These are phyloP conservation scores for Spisula solida DNA, from an alignment of 2,888 invertebrate genomes.

Conservation along the genomic window DNA sequence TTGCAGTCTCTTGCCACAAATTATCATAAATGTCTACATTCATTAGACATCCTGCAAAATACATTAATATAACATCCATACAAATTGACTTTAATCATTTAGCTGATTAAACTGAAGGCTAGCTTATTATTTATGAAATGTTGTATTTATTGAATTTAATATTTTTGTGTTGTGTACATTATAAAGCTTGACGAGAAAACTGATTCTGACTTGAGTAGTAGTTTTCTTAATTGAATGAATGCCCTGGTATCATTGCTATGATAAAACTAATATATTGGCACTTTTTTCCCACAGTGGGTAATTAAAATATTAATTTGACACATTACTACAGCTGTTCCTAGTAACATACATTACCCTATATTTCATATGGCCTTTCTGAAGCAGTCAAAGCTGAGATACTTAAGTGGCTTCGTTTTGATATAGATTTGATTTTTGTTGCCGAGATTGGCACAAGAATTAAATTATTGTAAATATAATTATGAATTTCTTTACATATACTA, in stretches of 20 bases:
- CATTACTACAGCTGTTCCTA: neutral
- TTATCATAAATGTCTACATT: slow-evolving; percentile 38
- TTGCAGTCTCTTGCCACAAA: slow-evolving; percentile 32
- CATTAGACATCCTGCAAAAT: slow-evolving; percentile 51
- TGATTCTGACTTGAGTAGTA: neutral
- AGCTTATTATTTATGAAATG: slow-evolving; percentile 8
- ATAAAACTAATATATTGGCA: neutral
- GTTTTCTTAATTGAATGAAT: neutral
- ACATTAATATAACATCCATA: slow-evolving; percentile 33
- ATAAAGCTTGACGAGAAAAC: neutral
- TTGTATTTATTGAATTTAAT: slow-evolving; percentile 9
- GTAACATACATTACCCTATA: neutral
- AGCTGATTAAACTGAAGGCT: neutral
- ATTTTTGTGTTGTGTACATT: neutral
- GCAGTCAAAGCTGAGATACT: neutral
- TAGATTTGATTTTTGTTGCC: no score
- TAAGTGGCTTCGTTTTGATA: no score
- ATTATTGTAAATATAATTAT: no score
- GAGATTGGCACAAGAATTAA: no score
- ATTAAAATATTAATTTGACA: slow-evolving; percentile 9
- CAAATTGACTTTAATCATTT: slow-evolving; percentile 37
- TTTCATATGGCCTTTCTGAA: neutral
- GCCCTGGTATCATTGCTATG: neutral
- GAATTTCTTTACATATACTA: no score
- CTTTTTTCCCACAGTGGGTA: slow-evolving; percentile 13